Percentiles rank a stretch among this genome's conserved stretches.
phyloP scores from a whole-genome alignment of 2,797 vertebrate species.

The Hydrocynus forskahlii region DNA sequence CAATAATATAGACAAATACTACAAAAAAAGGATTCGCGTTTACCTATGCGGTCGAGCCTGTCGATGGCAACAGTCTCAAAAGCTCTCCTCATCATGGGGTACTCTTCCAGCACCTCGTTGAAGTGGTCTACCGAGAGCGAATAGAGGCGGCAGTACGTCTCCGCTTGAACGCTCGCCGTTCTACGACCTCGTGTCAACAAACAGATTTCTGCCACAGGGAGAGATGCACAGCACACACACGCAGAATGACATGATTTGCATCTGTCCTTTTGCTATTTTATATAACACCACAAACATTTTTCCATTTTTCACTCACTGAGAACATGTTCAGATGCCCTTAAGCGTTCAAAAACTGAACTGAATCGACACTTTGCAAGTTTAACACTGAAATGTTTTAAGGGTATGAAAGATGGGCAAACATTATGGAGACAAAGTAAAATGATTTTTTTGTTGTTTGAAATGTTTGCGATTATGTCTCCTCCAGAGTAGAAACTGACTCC shows the following conservation, averaged over 20 bases:
- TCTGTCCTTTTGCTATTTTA: slow-evolving; percentile 9
- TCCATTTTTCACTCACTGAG: slow-evolving; percentile 6
- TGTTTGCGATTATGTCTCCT: too few relatives aligned
- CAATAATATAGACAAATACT: neutral
- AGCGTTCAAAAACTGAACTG: neutral
- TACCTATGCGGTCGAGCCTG: slow-evolving; percentile 92
- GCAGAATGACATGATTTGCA: slow-evolving; percentile 19
- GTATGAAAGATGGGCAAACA: neutral
- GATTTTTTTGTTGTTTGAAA: too few relatives aligned
- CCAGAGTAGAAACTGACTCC: too few relatives aligned
- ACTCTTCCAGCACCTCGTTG: slow-evolving; percentile 94
- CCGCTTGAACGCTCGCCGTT: slow-evolving; percentile 88
- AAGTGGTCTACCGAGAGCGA: slow-evolving; percentile 93
- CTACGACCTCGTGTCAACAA: slow-evolving; percentile 89
- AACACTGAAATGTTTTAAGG: neutral
- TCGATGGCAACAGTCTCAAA: slow-evolving; percentile 94
- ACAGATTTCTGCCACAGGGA: slow-evolving; percentile 83
- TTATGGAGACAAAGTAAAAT: neutral
- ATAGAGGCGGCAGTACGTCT: slow-evolving; percentile 91
- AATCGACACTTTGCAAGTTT: neutral
- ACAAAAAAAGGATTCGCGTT: neutral
- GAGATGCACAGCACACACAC: neutral
- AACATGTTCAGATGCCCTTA: neutral
- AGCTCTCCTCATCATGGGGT: slow-evolving; percentile 94
- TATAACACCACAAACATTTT: slow-evolving; percentile 11